A percentile compares a stretch with the other conserved stretches of the same genome.
Evolutionary conservation across 2,888 invertebrate species (phyloP).

Genomic region (Argyresthia albistria): DNA sequence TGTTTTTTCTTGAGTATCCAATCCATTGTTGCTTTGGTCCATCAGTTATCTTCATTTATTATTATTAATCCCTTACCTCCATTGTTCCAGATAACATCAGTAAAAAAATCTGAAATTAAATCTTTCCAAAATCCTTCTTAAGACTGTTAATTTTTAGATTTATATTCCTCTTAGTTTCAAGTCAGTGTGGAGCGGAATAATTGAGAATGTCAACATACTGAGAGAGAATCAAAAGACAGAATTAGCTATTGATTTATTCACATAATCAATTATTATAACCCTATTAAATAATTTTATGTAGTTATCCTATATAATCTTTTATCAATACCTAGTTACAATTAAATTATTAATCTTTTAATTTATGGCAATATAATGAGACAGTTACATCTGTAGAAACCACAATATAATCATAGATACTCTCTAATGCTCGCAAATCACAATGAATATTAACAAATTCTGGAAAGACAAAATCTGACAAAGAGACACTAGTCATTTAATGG

Average conservation of each 20-base stretch:
- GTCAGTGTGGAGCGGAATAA: constrained; percentile 27
- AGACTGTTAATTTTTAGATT: constrained; percentile 58
- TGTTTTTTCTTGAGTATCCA: no score
- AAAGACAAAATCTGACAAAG: constrained; percentile 8
- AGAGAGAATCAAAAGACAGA: constrained; percentile 70
- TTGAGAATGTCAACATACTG: constrained; percentile 52
- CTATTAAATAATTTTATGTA: constrained; percentile 22
- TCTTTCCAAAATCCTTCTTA: constrained; percentile 65
- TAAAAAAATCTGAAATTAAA: constrained; percentile 39
- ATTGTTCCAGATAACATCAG: constrained; percentile 62
- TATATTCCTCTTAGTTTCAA: constrained; percentile 38
- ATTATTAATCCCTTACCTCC: not conserved
- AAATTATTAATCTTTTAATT: not conserved
- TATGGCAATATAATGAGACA: not conserved
- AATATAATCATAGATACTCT: not conserved
- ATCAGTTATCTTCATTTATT: no score
- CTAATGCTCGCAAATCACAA: not conserved
- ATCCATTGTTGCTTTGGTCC: no score
- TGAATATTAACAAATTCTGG: not conserved
- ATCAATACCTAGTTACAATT: not conserved
- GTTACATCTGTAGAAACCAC: not conserved
- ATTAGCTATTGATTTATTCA: constrained; percentile 57
- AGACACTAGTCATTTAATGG: constrained; percentile 28
- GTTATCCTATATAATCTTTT: constrained; percentile 18
- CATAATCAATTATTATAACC: constrained; percentile 34